Evolutionary conservation across 2,888 invertebrate genomes (phyloP).

Genomic region (Ferrisia virgata): DNA sequence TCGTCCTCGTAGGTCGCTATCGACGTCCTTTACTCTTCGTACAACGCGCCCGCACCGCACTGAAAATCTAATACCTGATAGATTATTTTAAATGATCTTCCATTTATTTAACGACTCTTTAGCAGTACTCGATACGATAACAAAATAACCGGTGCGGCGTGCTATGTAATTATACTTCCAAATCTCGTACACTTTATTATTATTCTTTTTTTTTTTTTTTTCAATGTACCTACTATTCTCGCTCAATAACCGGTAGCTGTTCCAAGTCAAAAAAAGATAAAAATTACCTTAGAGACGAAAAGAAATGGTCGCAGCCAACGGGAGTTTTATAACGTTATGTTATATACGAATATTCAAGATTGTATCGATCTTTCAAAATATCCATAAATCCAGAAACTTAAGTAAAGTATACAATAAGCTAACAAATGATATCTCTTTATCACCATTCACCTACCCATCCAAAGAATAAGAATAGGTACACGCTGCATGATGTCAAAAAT

Average conservation of each 20-base stretch:
- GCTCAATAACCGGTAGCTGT: background rate
- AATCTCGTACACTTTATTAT: background rate
- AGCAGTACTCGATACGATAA: background rate
- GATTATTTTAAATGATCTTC: conserved; percentile 27
- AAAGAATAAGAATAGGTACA: too few species aligned
- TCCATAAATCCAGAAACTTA: background rate
- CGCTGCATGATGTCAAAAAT: background rate
- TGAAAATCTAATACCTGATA: background rate
- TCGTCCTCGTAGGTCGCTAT: background rate
- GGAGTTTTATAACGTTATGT: background rate
- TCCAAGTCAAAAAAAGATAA: background rate
- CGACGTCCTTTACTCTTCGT: too few species aligned
- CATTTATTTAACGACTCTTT: conserved; percentile 14
- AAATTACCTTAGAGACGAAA: background rate
- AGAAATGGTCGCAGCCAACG: background rate
- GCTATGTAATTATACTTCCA: background rate
- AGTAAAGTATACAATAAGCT: background rate
- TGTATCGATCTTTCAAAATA: conserved; percentile 10
- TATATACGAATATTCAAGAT: background rate
- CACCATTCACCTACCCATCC: too few species aligned
- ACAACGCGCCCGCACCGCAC: background rate
- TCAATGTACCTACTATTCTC: background rate
- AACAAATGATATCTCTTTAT: too few species aligned
- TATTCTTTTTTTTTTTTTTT: background rate
- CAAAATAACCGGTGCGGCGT: background rate